Conservation (phyloP, 2,797 vertebrate species). For the Rhynchonycteris naso region DNA sequence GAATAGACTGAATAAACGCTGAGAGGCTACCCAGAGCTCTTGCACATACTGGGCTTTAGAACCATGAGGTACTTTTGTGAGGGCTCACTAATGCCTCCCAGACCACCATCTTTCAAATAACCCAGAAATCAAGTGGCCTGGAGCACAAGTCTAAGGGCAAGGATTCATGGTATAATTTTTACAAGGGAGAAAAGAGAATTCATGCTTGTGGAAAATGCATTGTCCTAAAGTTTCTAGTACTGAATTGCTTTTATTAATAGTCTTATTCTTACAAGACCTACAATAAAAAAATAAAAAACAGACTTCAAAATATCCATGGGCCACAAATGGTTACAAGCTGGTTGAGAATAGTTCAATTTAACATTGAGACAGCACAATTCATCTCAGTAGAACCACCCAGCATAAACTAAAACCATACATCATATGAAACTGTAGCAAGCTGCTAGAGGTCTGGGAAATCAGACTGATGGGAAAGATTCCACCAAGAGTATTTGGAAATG, state of each 20-base stretch:
- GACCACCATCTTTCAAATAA: background rate
- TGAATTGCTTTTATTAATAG: constrained; percentile 24
- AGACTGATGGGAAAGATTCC: background rate
- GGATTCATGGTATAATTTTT: background rate
- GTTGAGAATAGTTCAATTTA: background rate
- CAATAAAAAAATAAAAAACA: background rate
- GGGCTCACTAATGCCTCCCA: background rate
- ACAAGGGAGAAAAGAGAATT: constrained; percentile 8
- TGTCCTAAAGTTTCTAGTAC: constrained; percentile 15
- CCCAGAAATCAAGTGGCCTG: background rate
- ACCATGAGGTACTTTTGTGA: background rate
- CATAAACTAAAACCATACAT: background rate
- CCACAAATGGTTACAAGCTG: background rate
- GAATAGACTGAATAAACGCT: constrained; percentile 10
- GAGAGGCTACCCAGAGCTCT: background rate
- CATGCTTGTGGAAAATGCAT: background rate
- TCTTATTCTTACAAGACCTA: background rate
- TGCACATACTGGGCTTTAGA: background rate
- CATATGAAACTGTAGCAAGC: background rate
- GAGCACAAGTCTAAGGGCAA: background rate
- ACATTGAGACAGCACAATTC: background rate
- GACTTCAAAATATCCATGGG: background rate
- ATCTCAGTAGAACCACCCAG: background rate
- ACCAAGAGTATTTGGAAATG: background rate
- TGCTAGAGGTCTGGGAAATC: background rate